Evolutionary conservation across 2,888 invertebrate genomes (phyloP).

Genomic region (Andrena praecox): DNA sequence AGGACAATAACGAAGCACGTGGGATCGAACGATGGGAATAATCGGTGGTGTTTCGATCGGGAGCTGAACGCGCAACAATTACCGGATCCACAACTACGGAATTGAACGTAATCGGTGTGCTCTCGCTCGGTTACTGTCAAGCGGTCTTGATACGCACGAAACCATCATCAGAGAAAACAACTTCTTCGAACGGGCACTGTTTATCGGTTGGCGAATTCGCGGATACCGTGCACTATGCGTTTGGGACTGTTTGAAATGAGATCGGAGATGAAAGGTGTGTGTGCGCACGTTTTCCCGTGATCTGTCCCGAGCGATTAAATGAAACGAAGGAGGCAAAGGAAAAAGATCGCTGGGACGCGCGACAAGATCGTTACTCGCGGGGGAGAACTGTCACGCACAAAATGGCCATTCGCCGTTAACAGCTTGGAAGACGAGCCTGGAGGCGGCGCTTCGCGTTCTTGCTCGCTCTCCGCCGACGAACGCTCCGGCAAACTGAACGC

Average conservation of each 20-base stretch:
- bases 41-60: conserved; percentile 23
- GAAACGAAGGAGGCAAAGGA: conserved; percentile 41
- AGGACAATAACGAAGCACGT: conserved; percentile 61
- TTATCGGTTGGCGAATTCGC: conserved; percentile 43
- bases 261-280: background rate
- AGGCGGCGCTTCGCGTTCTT: conserved; percentile 83
- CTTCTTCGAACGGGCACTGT: conserved; percentile 53
- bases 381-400: conserved; percentile 87
- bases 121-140: conserved; percentile 62
- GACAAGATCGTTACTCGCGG: conserved; percentile 61
- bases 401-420: conserved; percentile 88
- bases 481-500: conserved; percentile 19
- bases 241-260: background rate
- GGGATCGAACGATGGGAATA: conserved; percentile 46
- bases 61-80: background rate
- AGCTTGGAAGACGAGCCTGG: conserved; percentile 86
- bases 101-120: background rate
- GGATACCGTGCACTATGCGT: background rate
- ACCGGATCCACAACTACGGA: background rate
- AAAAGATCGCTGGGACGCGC: conserved; percentile 57
- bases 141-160: conserved; percentile 46
- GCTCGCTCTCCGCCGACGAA: conserved; percentile 40
- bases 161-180: conserved; percentile 51
- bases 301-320: conserved; percentile 22
- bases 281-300: background rate